A percentile compares a stretch with the other conserved stretches of the same genome.
These are phyloP conservation scores for Polyommatus iphigenia DNA, from an alignment of 2,888 invertebrate species.

Conservation along the genomic window DNA sequence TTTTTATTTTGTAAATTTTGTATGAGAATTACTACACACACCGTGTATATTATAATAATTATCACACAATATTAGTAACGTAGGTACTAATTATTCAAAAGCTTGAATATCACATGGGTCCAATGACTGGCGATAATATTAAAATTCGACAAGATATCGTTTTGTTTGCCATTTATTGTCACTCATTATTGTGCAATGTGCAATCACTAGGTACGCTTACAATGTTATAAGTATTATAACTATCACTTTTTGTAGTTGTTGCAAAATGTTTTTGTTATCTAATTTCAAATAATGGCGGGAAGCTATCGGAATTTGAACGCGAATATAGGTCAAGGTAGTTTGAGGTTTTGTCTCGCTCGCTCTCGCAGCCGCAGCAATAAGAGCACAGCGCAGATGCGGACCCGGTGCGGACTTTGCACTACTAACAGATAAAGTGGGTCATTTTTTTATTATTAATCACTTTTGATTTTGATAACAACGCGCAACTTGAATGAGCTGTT, in stretches of 20 bases:
- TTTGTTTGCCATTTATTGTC: background rate
- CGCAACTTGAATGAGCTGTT: background rate
- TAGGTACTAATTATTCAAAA: background rate
- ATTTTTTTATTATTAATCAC: constrained; percentile 19
- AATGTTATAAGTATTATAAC: too few species aligned
- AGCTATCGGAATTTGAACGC: constrained; percentile 36
- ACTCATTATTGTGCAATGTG: background rate
- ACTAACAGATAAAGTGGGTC: constrained; percentile 18
- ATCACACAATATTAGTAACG: too few species aligned
- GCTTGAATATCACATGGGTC: too few species aligned
- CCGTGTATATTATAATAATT: background rate
- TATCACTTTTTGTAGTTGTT: background rate
- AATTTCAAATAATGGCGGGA: constrained; percentile 45
- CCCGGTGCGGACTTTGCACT: constrained; percentile 34
- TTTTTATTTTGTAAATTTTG: too few species aligned
- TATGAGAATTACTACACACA: too few species aligned
- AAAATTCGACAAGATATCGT: background rate
- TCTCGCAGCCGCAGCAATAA: constrained; percentile 37
- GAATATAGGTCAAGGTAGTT: constrained; percentile 40
- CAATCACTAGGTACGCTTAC: background rate
- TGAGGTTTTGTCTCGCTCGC: constrained; percentile 31
- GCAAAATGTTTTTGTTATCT: background rate
- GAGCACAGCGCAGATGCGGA: constrained; percentile 37
- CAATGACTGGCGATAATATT: too few species aligned
- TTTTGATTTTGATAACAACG: constrained; percentile 1